Base-by-base conservation (phyloP, 2,888 invertebrate species). In the Cheilosia vernalis region DNA sequence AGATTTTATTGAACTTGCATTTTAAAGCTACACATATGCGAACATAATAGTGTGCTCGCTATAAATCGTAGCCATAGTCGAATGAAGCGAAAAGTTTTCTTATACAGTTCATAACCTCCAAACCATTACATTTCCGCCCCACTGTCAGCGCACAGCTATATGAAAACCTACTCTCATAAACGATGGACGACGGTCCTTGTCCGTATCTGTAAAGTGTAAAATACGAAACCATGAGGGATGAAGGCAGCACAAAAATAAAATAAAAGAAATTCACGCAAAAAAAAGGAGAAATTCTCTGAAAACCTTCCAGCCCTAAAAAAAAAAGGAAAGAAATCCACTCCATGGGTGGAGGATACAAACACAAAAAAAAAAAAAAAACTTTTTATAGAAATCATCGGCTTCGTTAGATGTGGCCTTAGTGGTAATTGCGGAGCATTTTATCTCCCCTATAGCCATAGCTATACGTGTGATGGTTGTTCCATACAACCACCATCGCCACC, bases 391-490 rank as follows among this genome's bases (percentile, higher is more conserved):
- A 90, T 90, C 90, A 90, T 90, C 90, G 90, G 90, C 90, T 90
- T 91, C 90, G 91, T 90, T 91, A 91, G 90, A 90, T 90, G 90
- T 90, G 91, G 90, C 90, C 91, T 90, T 89, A 89, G 90, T 89
- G 90, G 90, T 91, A 91, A 91, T 91, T 91, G 90, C 90, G 91
- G 90, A 90, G 89, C 90, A 90, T 90, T 90, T 90, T 90, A 90
- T 90, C 90, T 90, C 89, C 89, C 80, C 19, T 60, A 51, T 79
- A 90, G 88, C 89, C 88, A 87, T 88, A 87, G 83, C 80, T 87
- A 81, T 82, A 83, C 73, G 78, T 78, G 77, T 84, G 37, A 37
- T 13, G 70, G 80, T 74, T 80, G 64, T 64, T 51, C 72, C 78
- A 67, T 67, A 44, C 58, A 66, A 69, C 72, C 61, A 66, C 72